Evolutionary conservation across 2,888 invertebrate genomes (phyloP).

Genomic region (Drosophila ustulata): DNA sequence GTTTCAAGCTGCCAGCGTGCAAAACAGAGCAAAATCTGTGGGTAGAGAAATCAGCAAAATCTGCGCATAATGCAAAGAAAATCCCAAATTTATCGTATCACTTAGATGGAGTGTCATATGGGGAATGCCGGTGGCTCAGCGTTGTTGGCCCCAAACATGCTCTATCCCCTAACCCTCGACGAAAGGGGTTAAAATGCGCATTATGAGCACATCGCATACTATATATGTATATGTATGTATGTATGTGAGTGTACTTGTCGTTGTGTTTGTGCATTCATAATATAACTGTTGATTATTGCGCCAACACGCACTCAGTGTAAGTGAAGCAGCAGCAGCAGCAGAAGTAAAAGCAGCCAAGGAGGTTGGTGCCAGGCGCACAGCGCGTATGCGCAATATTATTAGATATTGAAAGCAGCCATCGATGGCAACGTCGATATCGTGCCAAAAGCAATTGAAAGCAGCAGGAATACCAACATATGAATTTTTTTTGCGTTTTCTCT

Average conservation of each 20-base stretch:
- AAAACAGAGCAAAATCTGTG: conserved; percentile 30
- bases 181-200: conserved; percentile 75
- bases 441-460: conserved; percentile 73
- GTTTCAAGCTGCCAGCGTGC: conserved; percentile 60
- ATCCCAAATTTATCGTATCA: conserved; percentile 78
- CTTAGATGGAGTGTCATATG: conserved; percentile 74
- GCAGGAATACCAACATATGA: conserved; percentile 70
- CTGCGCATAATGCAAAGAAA: conserved; percentile 79
- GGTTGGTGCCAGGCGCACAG: conserved; percentile 46
- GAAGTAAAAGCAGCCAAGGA: conserved; percentile 31
- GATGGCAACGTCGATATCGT: conserved; percentile 50
- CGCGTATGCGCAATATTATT: conserved; percentile 78
- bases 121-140: conserved; percentile 33
- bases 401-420: conserved; percentile 79
- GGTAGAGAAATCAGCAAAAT: conserved; percentile 61
- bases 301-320: conserved; percentile 78
- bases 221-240: conserved; percentile 14
- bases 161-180: conserved; percentile 3
- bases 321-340: conserved; percentile 50
- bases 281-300: conserved; percentile 80
- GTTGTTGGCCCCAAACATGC: background rate
- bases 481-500: conserved; percentile 61
- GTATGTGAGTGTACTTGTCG: conserved; percentile 25
- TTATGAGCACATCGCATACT: conserved; percentile 50
- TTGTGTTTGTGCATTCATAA: conserved; percentile 74